Percentiles rank a stretch among this genome's conserved stretches.
phyloP scores from a whole-genome alignment of 2,888 invertebrate species.

The Drosophila mulleri region DNA sequence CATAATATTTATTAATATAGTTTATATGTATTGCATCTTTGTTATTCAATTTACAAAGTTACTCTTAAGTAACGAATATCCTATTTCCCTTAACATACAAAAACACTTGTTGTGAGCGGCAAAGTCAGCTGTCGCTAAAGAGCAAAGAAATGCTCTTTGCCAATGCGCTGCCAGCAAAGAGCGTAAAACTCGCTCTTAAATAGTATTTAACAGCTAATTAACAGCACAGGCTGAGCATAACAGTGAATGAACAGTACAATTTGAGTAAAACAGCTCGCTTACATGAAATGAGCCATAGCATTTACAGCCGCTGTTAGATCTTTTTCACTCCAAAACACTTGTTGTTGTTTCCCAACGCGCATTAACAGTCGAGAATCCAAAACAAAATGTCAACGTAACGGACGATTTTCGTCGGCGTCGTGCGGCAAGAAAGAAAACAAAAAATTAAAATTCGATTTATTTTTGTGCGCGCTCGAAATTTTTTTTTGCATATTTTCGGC shows the following conservation, averaged over 20 bases:
- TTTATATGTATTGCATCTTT: background rate
- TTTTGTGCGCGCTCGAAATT: conserved; percentile 44
- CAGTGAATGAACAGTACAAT: conserved; percentile 8
- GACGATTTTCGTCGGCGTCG: conserved; percentile 61
- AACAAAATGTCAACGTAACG: conserved; percentile 74
- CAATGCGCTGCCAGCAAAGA: conserved; percentile 17
- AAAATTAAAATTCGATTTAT: conserved; percentile 38
- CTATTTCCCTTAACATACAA: conserved; percentile 19
- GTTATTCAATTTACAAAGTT: background rate
- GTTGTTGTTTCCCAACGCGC: conserved; percentile 57
- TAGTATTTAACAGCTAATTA: conserved; percentile 1
- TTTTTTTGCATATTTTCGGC: conserved; percentile 44
- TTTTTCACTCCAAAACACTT: conserved; percentile 36
- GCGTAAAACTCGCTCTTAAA: background rate
- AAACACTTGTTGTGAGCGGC: conserved; percentile 53
- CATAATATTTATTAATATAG: background rate
- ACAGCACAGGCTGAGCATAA: conserved; percentile 18
- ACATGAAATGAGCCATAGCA: conserved; percentile 18
- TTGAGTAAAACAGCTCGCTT: conserved; percentile 27
- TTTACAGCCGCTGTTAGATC: conserved; percentile 25
- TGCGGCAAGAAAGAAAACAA: conserved; percentile 30
- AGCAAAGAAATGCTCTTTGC: conserved; percentile 8
- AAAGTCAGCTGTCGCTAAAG: conserved; percentile 19
- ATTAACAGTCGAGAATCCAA: conserved; percentile 72
- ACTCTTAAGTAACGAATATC: background rate